A percentile compares a stretch with the other conserved stretches of the same genome.
phyloP scores from a whole-genome alignment of 2,888 invertebrate genomes.

The Esperia sulphurella region DNA sequence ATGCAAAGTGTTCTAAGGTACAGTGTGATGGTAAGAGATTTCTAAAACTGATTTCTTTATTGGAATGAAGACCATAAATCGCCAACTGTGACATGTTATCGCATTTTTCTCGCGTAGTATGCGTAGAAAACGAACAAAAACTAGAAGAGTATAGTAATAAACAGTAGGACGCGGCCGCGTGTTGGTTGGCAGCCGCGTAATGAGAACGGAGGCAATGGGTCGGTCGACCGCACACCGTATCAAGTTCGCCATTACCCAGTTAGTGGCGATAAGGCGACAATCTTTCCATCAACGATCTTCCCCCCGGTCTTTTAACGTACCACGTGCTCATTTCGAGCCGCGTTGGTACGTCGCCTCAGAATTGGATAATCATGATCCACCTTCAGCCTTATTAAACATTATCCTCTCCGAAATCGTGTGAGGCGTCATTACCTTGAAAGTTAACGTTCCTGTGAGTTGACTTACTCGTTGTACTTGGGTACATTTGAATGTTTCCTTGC shows the following conservation, averaged over 20 bases:
- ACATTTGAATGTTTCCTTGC: too few relatives aligned
- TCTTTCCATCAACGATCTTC: constrained; percentile 60
- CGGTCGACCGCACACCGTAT: constrained; percentile 31
- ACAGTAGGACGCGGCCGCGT: constrained; percentile 13
- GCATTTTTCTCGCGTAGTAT: constrained; percentile 11
- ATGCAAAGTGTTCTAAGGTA: too few relatives aligned
- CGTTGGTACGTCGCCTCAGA: constrained; percentile 1
- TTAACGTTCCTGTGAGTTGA: too few relatives aligned
- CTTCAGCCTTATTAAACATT: constrained; percentile 13
- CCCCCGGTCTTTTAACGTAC: constrained; percentile 37
- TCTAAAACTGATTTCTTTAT: not conserved
- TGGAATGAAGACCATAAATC: not conserved
- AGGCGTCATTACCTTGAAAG: not conserved
- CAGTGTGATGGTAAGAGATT: too few relatives aligned
- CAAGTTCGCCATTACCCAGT: constrained; percentile 70
- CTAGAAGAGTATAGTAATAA: constrained; percentile 5
- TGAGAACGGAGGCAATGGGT: constrained; percentile 45
- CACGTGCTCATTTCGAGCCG: constrained; percentile 28
- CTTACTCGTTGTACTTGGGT: too few relatives aligned
- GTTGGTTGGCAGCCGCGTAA: constrained; percentile 13
- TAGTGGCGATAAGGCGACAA: constrained; percentile 62
- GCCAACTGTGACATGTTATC: not conserved
- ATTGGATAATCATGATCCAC: constrained; percentile 18
- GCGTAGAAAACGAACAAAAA: constrained; percentile 17
- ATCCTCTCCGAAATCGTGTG: constrained; percentile 5